Evolutionary conservation across 37 sponge, comb jelly and placozoan genomes (phyloP).

Genomic region (Tethya wilhelma): DNA sequence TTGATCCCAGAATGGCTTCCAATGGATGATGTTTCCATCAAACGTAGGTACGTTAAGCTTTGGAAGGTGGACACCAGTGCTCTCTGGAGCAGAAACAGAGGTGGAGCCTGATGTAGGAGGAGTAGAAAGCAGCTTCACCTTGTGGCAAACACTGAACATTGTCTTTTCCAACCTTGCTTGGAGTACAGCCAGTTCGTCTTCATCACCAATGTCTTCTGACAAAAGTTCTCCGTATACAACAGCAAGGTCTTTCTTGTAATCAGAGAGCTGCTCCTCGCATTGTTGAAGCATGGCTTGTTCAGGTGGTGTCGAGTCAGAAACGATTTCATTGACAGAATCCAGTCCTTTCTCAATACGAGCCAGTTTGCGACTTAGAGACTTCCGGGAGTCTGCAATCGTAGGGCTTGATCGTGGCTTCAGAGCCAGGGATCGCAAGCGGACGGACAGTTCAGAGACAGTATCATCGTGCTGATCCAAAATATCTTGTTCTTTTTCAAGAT

Average conservation of each 20-base stretch:
- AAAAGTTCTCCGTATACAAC: conserved; percentile 24
- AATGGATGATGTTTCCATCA: conserved; percentile 56
- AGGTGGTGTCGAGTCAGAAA: neutral
- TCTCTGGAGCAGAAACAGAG: neutral
- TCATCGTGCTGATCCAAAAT: conserved; percentile 10
- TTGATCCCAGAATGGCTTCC: conserved; percentile 53
- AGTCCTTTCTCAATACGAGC: too few species aligned
- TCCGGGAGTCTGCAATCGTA: too few species aligned
- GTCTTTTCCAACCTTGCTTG: conserved; percentile 6
- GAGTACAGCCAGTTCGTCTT: conserved; percentile 14
- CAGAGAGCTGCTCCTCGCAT: conserved; percentile 36
- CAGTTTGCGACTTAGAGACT: neutral
- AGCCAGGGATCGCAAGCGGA: neutral
- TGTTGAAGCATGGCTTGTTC: conserved; percentile 15
- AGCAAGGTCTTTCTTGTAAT: conserved; percentile 49
- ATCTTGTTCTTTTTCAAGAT: conserved; percentile 2
- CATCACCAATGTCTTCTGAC: neutral
- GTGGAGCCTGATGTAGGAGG: neutral
- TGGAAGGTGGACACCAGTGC: conserved; percentile 41
- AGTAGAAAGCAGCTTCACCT: conserved; percentile 19
- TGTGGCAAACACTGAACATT: conserved; percentile 7
- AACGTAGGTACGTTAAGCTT: conserved; percentile 44
- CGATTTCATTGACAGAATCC: neutral
- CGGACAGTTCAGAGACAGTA: neutral
- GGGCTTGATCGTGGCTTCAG: neutral